Evolutionary conservation across 2,888 invertebrate species (phyloP).

Genomic region (Agrochola macilenta): DNA sequence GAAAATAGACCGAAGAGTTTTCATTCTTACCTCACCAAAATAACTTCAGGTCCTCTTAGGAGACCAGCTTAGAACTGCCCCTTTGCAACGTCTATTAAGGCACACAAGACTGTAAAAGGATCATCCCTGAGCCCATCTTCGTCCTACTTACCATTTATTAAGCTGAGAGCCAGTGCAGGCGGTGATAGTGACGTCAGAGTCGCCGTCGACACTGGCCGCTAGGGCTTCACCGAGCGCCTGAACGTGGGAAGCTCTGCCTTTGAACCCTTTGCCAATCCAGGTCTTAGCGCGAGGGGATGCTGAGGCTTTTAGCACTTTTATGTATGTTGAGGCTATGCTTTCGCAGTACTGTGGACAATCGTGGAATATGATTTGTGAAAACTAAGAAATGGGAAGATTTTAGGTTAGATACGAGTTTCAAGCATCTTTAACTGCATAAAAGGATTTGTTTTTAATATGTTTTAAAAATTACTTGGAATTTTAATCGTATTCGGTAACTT

Average conservation of each 20-base stretch:
- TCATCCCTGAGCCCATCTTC: neutral
- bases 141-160: slow-evolving; percentile 76
- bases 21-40: neutral
- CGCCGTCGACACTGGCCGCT: slow-evolving; percentile 79
- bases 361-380: neutral
- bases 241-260: slow-evolving; percentile 81
- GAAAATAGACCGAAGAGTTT: neutral
- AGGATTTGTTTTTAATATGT: too few relatives aligned
- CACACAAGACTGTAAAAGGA: neutral
- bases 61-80: neutral
- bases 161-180: slow-evolving; percentile 77
- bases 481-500: too few relatives aligned
- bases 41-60: neutral
- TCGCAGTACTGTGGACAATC: slow-evolving; percentile 92
- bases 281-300: slow-evolving; percentile 72
- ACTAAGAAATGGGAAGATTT: neutral
- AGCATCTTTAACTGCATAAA: too few relatives aligned
- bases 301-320: slow-evolving; percentile 92
- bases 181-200: slow-evolving; percentile 77
- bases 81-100: neutral
- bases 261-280: slow-evolving; percentile 87
- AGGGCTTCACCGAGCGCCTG: slow-evolving; percentile 86
- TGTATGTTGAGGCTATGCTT: slow-evolving; percentile 94
- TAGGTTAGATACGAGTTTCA: too few relatives aligned
- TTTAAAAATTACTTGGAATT: too few relatives aligned